Evolutionary conservation across 2,888 invertebrate species (phyloP).

Genomic region (Apodemia mormo): DNA sequence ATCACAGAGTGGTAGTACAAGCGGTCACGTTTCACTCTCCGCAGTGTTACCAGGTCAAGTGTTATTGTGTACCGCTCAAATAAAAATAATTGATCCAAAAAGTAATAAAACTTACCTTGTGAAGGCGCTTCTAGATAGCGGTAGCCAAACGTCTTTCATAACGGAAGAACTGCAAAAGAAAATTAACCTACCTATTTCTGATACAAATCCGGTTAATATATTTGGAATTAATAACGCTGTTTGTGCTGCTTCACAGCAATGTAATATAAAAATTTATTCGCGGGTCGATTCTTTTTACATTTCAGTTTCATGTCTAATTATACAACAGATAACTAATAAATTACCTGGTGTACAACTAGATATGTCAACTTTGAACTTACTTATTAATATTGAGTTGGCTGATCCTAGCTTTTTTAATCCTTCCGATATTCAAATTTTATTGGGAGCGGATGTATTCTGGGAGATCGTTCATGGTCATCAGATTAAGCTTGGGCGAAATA

Average conservation of each 20-base stretch:
- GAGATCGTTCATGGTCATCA: constrained; percentile 26
- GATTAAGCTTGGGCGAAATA: constrained; percentile 25
- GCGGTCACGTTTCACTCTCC: background rate
- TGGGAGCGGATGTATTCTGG: constrained; percentile 34
- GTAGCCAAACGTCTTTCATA: background rate
- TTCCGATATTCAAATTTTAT: constrained; percentile 26
- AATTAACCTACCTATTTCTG: constrained; percentile 2
- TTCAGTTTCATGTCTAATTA: constrained; percentile 24
- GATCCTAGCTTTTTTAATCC: constrained; percentile 28
- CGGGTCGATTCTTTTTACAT: constrained; percentile 8
- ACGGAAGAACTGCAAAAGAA: constrained; percentile 21
- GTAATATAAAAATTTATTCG: constrained; percentile 25
- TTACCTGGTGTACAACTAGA: constrained; percentile 23
- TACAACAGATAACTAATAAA: constrained; percentile 31
- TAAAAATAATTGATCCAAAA: constrained; percentile 23
- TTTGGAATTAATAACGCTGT: background rate
- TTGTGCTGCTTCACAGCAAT: constrained; percentile 4
- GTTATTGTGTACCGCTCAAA: constrained; percentile 28
- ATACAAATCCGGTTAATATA: background rate
- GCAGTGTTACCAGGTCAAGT: constrained; percentile 22
- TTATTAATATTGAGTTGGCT: background rate
- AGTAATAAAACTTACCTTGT: constrained; percentile 17
- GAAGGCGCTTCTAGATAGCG: constrained; percentile 19
- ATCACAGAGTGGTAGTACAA: background rate
- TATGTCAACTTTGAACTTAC: background rate